These are phyloP conservation scores for Centroberyx gerrardi DNA, from an alignment of 2,797 vertebrate species.

Conservation along the genomic window DNA sequence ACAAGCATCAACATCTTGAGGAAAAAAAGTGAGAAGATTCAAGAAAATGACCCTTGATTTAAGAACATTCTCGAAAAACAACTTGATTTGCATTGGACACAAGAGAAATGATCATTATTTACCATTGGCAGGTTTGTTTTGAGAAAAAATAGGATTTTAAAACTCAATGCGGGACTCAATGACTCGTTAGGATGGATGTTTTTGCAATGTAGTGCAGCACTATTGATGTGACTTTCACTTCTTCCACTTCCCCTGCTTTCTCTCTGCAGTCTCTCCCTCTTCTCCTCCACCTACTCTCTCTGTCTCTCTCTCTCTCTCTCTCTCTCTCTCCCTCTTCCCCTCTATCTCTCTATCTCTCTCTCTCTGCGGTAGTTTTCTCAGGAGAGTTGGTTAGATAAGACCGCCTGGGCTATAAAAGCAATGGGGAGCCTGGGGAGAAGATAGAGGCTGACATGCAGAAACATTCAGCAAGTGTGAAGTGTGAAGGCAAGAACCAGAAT, in stretches of 20 bases:
- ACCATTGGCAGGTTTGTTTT: too few species aligned
- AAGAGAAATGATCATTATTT: too few species aligned
- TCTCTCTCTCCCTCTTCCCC: background rate
- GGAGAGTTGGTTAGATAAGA: constrained; percentile 78
- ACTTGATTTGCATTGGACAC: too few species aligned
- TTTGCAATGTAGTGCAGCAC: constrained; percentile 20
- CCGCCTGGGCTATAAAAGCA: constrained; percentile 72
- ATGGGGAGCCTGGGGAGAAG: constrained; percentile 63
- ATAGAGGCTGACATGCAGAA: constrained; percentile 52
- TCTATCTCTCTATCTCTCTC: constrained; percentile 2
- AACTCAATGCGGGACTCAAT: constrained; percentile 33
- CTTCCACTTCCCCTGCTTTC: constrained; percentile 45
- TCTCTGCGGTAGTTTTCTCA: constrained; percentile 51
- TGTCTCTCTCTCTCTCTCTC: background rate
- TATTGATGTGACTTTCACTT: constrained; percentile 56
- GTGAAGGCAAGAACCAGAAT: constrained; percentile 51
- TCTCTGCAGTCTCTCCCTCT: constrained; percentile 42
- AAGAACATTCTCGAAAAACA: too few species aligned
- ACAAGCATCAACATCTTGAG: constrained; percentile 10
- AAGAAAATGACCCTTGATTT: background rate
- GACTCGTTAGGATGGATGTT: constrained; percentile 65
- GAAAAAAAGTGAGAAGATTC: background rate
- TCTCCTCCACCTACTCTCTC: background rate
- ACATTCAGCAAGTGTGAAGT: constrained; percentile 68
- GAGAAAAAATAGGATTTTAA: constrained; percentile 40